Base-by-base conservation (phyloP, 2,113 vertebrate species). In the Cochlearius cochlearius region DNA sequence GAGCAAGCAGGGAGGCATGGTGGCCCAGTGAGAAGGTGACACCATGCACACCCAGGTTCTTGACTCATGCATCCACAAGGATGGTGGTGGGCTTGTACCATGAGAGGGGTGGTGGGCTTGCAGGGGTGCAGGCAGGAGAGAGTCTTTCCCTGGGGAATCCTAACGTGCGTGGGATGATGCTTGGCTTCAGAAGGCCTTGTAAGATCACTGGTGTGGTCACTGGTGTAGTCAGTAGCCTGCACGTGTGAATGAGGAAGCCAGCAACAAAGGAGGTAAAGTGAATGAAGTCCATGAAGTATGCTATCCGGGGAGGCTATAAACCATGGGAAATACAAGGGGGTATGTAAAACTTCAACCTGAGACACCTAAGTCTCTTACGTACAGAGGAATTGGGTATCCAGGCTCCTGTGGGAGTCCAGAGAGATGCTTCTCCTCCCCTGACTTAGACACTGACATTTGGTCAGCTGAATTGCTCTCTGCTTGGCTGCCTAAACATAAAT, bases 1-100 rank as follows among this genome's bases (percentile, higher is more conserved):
- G 72, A 77, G 76, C 36, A 30, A 41, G 27, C 7, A 67, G 32
- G 34, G 12, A 59, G 14, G 30, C 18, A 36, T 1, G 0, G 7
- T 6, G 22, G 16, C 30, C 19, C 5, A 2, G 10, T 2, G 39
- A 26, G 26, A 49, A 30, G 25, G 8, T 16, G 27, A 5, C 10
- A 62, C 12, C 36, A 6, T 3, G 16, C 8, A 20, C 15, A 18
- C 2, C 1, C 53, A 25, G 21, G 16, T 16, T 27, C 59, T 32
- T 22, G 6, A 41, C 29, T n/a, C 17, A 9, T 0, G 2, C 3
- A 3, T 10, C 34, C 45, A 6, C 38, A 23, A 12, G 7, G 7
- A 6, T 18, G 27, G 8, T 58, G n/a, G 21, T 27, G 72, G 27
- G 6, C 30, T 53, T 22, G 52, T 76, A 62, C n/a, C 11, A 14